Base-by-base conservation (phyloP, 2,797 vertebrate genomes). In the Danionella dracula region DNA sequence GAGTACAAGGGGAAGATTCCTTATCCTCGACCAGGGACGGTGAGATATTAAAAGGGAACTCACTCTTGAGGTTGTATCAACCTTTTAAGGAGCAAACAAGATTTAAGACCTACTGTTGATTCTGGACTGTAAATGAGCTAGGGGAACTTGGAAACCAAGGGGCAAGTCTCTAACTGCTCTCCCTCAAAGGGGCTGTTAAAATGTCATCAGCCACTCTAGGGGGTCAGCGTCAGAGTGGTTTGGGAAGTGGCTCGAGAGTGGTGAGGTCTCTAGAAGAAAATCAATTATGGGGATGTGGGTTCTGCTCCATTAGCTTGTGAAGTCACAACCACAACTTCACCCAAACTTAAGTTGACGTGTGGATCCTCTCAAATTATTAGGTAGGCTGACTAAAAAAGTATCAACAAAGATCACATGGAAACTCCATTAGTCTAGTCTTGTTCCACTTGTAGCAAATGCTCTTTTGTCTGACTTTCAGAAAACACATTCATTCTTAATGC, bases 11-110 rank as follows among this genome's bases (percentile, higher is more conserved):
- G 90, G 0, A 88, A 84, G 0, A 85, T 93, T 27, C 93, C 93
- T 1, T 94, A 94, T 38, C 93, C 93, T 0, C 86, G 93, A 4
- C 93, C 93, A 0, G 93, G 93, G 65, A 92, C 89, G 20, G 93
- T 94, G 62, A 82, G 91, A 83, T 34, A 4, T 19, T 19, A 20
- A 29, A 8, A 31, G 16, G 35, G 17, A 56, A 41, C 3, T 56
- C 38, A 5, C 8, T 16, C 3, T 29, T 15, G 23, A 21, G 8
- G 21, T 49, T 1, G 45, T 23, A 16, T 42, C 10, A 23, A 40
- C 10, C 13, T 56, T 41, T 5, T 27, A 8, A 23, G 12, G 38
- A 23, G 29, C 16, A 41, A 12, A 7, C 12, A n/a, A 44, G 7
- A 19, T 31, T 42, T 44, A 23, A 19, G 55, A 44, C 8, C 2